Evolutionary conservation across 2,113 vertebrate species (phyloP).

Genomic region (Rhegmatorhina hoffmannsi): DNA sequence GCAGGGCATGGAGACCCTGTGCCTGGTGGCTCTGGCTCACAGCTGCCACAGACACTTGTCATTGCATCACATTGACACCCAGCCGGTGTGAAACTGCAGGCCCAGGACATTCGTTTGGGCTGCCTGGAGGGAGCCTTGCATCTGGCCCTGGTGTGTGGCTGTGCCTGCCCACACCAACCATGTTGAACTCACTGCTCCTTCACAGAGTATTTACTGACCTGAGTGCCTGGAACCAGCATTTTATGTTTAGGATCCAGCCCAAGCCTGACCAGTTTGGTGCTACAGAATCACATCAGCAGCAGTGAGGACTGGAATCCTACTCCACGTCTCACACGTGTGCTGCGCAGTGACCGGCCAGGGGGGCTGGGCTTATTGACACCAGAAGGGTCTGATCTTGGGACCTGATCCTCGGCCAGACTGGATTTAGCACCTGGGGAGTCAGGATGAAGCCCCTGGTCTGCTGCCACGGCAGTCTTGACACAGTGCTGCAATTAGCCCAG

Average conservation of each 20-base stretch:
- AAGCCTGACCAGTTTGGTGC: neutral
- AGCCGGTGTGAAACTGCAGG: neutral
- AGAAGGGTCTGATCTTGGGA: neutral
- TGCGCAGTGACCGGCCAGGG: neutral
- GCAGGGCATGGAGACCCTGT: neutral
- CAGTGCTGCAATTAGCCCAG: neutral
- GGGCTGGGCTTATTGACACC: neutral
- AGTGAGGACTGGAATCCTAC: neutral
- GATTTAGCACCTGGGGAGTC: neutral
- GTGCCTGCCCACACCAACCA: neutral
- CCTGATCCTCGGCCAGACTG: neutral
- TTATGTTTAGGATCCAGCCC: neutral
- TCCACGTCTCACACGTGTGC: fast-evolving
- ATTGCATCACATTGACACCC: no score
- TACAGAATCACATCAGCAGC: neutral
- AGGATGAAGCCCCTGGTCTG: neutral
- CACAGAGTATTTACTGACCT: fast-evolving
- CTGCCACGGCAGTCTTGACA: neutral
- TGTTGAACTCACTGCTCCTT: neutral
- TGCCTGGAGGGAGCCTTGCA: neutral
- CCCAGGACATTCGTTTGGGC: neutral
- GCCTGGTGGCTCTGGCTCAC: neutral
- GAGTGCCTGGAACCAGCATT: neutral
- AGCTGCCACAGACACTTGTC: neutral
- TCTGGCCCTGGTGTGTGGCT: neutral